These are phyloP conservation scores for Proteles cristata DNA, from an alignment of 2,113 vertebrate species.

Conservation along the genomic window DNA sequence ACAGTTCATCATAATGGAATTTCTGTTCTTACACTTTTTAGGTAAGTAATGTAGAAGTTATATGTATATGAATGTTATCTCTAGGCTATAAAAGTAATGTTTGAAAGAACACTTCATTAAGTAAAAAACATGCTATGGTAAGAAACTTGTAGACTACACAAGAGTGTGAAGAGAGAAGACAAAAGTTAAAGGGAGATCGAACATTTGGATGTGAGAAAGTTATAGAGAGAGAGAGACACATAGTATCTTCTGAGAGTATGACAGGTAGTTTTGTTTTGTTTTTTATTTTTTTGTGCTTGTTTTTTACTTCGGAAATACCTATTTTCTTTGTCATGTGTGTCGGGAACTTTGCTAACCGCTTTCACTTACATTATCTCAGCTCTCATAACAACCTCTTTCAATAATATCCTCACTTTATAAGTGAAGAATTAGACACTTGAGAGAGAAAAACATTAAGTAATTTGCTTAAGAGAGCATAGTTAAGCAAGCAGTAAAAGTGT, in stretches of 20 bases:
- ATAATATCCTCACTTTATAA: background rate
- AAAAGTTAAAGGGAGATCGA: constrained; percentile 28
- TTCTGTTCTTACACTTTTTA: constrained; percentile 90
- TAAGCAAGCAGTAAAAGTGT: background rate
- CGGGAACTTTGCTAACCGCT: constrained; percentile 1
- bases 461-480: background rate
- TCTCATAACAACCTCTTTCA: background rate
- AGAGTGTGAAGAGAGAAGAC: background rate
- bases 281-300: background rate
- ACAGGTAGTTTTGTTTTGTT: background rate
- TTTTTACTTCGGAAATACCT: constrained; percentile 51
- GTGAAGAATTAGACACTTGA: background rate
- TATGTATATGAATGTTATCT: background rate
- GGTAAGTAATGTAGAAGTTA: constrained; percentile 82
- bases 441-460: background rate
- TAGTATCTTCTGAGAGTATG: constrained; percentile 6
- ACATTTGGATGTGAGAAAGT: background rate
- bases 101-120: background rate
- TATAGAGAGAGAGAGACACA: background rate
- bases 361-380: background rate
- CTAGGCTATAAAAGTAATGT: background rate
- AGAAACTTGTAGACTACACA: background rate
- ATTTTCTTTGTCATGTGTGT: background rate
- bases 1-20: constrained; percentile 77
- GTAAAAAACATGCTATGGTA: constrained; percentile 15